Evolutionary conservation across 2,888 invertebrate genomes (phyloP).

Genomic region (Parthenolecanium corni): DNA sequence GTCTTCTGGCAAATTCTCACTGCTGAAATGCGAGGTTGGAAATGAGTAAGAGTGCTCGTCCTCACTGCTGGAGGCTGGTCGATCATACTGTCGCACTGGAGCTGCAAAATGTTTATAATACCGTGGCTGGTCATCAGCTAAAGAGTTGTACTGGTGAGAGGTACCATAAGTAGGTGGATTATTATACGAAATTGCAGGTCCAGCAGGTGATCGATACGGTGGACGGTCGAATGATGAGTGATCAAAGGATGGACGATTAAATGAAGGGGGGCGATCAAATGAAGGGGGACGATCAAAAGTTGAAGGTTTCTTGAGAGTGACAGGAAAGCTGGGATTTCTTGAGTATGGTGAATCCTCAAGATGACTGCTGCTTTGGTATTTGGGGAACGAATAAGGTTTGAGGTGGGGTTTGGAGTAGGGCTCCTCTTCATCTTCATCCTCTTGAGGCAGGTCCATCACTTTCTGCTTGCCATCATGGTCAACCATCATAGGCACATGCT

Average conservation of each 20-base stretch:
- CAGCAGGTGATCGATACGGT: too few relatives aligned
- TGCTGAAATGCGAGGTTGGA: neutral
- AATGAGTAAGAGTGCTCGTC: neutral
- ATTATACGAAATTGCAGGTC: neutral
- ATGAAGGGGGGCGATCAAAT: neutral
- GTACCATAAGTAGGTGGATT: slow-evolving; percentile 12
- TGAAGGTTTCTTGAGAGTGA: too few relatives aligned
- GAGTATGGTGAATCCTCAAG: neutral
- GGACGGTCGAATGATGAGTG: neutral
- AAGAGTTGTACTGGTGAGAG: slow-evolving; percentile 23
- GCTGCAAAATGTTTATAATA: slow-evolving; percentile 19
- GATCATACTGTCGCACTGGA: too few relatives aligned
- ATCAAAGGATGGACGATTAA: neutral
- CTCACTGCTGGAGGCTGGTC: neutral
- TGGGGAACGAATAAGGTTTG: neutral
- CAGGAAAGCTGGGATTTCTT: too few relatives aligned
- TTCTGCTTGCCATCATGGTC: slow-evolving; percentile 29
- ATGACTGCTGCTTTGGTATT: neutral
- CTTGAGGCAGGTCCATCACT: neutral
- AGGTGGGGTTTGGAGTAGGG: neutral
- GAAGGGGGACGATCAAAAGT: neutral
- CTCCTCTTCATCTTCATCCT: slow-evolving; percentile 6
- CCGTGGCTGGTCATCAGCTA: slow-evolving; percentile 16
- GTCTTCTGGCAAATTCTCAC: neutral
- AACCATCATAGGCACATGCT: slow-evolving; percentile 32